Conservation (phyloP, 2,113 vertebrate species). For the Neolamprologus tretocephalus region DNA sequence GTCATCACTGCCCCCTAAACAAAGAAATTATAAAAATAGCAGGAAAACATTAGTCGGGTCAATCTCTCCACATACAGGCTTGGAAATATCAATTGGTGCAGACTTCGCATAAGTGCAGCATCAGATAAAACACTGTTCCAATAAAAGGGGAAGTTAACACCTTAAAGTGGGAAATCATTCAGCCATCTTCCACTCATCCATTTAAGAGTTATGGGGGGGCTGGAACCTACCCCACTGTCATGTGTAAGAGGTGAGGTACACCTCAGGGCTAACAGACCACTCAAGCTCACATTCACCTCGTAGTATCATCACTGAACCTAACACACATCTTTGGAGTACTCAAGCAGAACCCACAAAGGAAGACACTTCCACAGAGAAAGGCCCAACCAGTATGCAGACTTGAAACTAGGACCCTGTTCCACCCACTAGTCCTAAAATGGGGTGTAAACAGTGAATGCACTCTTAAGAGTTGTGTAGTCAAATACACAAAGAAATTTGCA, state of each 20-base stretch:
- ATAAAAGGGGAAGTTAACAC: background rate
- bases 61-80: background rate
- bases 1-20: constrained; percentile 82
- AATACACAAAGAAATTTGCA: background rate
- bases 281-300: background rate
- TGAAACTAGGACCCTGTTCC: background rate
- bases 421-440: background rate
- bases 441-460: background rate
- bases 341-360: background rate
- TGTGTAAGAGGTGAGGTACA: background rate
- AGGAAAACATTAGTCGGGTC: rapidly evolving
- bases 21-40: background rate
- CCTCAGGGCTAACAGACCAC: background rate
- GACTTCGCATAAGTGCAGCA: background rate
- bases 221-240: background rate
- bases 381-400: background rate
- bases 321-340: background rate
- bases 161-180: background rate
- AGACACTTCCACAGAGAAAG: background rate
- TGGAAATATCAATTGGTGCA: background rate
- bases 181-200: background rate
- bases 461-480: background rate
- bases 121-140: background rate
- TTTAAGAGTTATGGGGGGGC: background rate
- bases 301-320: background rate